Percentiles rank a stretch among this genome's conserved stretches.
Conservation (phyloP, 92 coral and sea anemone genomes). For the Epizoanthus fatuus region DNA sequence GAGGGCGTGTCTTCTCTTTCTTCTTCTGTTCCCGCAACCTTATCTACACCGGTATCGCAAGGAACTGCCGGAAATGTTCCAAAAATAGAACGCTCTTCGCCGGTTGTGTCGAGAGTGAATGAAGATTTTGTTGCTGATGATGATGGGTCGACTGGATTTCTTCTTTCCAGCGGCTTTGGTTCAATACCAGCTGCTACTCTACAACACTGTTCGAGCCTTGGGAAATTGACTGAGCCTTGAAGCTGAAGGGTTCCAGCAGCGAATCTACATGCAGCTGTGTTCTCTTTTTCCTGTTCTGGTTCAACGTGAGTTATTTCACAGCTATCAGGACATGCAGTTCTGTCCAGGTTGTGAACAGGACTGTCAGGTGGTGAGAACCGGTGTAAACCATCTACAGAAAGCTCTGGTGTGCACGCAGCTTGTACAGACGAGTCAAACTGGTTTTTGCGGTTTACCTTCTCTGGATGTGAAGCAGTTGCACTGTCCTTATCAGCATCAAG, state of each 20-base stretch:
- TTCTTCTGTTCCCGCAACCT: background rate
- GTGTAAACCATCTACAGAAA: background rate
- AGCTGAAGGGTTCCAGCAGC: background rate
- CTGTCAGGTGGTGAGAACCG: background rate
- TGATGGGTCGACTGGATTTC: background rate
- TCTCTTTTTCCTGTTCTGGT: background rate
- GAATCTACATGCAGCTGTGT: background rate
- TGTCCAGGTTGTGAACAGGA: background rate
- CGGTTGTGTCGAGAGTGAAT: background rate
- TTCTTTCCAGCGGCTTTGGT: background rate
- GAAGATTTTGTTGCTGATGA: background rate
- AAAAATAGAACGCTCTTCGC: background rate
- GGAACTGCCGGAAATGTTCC: background rate
- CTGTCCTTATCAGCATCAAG: background rate
- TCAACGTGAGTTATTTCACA: background rate
- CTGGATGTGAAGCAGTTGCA: background rate
- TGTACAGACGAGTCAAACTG: no score
- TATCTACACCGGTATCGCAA: background rate
- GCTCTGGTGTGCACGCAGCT: background rate
- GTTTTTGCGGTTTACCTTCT: background rate
- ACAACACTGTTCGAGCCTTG: background rate
- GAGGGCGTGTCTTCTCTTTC: background rate
- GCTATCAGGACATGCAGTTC: background rate
- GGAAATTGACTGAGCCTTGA: background rate
- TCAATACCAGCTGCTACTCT: background rate